phyloP scores from a whole-genome alignment of 2,113 vertebrate genomes.

The Polyodon spathula region DNA sequence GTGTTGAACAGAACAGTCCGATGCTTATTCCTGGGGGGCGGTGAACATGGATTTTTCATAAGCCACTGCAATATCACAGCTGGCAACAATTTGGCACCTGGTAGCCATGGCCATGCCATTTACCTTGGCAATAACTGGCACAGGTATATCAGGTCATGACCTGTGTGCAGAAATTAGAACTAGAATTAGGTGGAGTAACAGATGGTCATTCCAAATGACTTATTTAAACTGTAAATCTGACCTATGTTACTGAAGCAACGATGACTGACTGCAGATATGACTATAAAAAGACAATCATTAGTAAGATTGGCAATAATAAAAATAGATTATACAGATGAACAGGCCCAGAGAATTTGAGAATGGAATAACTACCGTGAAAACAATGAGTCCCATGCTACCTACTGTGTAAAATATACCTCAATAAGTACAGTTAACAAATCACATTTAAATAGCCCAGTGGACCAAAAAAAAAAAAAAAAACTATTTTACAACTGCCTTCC shows the following conservation, averaged over 20 bases:
- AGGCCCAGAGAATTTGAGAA: background rate
- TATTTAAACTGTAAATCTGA: too few species aligned
- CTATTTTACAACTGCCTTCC: too few species aligned
- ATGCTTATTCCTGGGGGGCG: slow-evolving; percentile 85
- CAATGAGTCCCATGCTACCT: too few species aligned
- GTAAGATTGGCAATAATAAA: background rate
- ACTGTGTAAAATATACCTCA: too few species aligned
- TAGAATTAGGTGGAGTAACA: background rate
- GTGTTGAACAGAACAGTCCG: slow-evolving; percentile 89
- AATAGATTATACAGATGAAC: background rate
- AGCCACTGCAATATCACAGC: slow-evolving; percentile 80
- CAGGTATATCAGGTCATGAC: slow-evolving; percentile 80
- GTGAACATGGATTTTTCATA: slow-evolving; percentile 84
- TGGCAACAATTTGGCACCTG: slow-evolving; percentile 90
- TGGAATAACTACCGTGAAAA: too few species aligned
- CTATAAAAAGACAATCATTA: too few species aligned
- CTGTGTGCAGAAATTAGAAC: slow-evolving; percentile 40
- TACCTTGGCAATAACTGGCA: slow-evolving; percentile 89
- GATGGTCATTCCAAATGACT: background rate
- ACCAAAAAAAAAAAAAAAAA: too few species aligned
- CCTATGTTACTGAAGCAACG: too few species aligned
- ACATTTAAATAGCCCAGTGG: too few species aligned
- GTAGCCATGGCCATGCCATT: slow-evolving; percentile 87
- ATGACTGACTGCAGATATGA: rapidly evolving
- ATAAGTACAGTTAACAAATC: too few species aligned